Conservation (phyloP, 2,113 vertebrate species). For the Alethe castanea region DNA sequence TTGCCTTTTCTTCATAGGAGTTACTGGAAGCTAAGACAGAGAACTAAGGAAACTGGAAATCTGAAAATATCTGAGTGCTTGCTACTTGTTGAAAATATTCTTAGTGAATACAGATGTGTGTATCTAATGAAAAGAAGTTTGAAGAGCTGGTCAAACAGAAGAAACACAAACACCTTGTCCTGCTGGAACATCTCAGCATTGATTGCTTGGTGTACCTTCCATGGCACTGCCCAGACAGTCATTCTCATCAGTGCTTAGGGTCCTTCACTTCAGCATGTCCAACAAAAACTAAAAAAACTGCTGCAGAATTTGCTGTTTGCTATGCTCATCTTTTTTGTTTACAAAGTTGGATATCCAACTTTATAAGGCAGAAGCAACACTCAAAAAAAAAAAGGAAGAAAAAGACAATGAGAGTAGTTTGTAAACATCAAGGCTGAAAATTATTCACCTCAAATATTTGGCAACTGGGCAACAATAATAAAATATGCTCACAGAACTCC, state of each 20-base stretch:
- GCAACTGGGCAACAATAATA: background rate
- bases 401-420: background rate
- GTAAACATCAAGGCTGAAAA: constrained; percentile 18
- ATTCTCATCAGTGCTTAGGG: background rate
- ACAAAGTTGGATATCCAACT: background rate
- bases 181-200: background rate
- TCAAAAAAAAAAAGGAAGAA: no score
- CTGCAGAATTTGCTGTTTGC: background rate
- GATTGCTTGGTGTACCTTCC: background rate
- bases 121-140: background rate
- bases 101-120: background rate
- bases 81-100: background rate
- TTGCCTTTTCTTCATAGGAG: background rate
- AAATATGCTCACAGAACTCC: background rate
- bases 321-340: background rate
- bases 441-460: constrained; percentile 7
- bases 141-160: background rate
- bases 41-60: background rate
- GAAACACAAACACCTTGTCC: background rate
- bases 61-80: background rate
- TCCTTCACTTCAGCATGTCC: background rate
- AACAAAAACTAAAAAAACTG: background rate
- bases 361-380: background rate
- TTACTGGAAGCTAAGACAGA: background rate
- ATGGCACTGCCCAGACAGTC: fast-evolving